Evolutionary conservation across 2,888 invertebrate genomes (phyloP), one percentile per base, ranked within the genome.

Genomic region (Eupithecia centaureata): DNA sequence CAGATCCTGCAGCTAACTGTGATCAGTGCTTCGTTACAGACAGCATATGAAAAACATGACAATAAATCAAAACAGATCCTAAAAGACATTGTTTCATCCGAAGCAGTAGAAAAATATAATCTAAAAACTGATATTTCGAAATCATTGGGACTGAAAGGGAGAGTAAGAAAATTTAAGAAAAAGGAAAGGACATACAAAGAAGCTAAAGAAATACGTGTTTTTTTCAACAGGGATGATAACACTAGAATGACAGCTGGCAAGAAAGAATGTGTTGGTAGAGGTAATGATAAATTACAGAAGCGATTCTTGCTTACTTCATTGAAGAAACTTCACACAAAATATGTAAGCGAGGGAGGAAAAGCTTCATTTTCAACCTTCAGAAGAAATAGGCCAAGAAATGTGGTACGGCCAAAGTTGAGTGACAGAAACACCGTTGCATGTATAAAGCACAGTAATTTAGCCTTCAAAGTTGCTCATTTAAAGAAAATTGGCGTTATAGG

Each of bases 261-360:
- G 42, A 61, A 61, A 38, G 60, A 61, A 61, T 42, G 60, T 42
- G 60, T 61, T 42, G 60, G 60, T 61, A 61, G 60, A 61, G 60
- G 60, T 38, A 61, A 61, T 35, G 27, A 35, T 35, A 35, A 38
- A 42, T 42, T 60, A 35, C 35, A 38, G 38, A 35, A 60, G 27
- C 27, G 52, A 25, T 33, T 33, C 33, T 33, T 33, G 33, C 33
- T 33, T 33, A 33, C 33, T 33, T 33, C 33, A 33, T 33, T 33
- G 33, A 33, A 33, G 33, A 33, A 33, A 33, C 33, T 33, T 33
- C 22, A 59, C 59, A 59, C 59, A 13, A 59, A 59, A 59, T 59
- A 59, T 59, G 38, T 59, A n/a, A 22, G 35, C 35, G 35, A 59
- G 59, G 38, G 38, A 59, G 59, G 60, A 60, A 60, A 60, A 38